These are phyloP conservation scores for Drepanosiphum platanoidis DNA, from an alignment of 2,888 invertebrate species.

Conservation along the genomic window DNA sequence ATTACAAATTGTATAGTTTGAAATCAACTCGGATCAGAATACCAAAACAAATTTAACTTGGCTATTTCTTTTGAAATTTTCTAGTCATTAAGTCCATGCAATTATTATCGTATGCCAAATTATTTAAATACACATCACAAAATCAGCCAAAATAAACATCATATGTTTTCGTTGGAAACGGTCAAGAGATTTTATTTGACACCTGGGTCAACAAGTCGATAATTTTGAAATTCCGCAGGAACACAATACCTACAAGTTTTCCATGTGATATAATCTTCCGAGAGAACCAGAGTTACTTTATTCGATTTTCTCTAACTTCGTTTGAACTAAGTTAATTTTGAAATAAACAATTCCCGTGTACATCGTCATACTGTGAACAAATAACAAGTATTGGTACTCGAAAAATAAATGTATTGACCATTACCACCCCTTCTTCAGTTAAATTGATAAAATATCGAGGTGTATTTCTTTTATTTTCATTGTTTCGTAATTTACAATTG, in stretches of 20 bases:
- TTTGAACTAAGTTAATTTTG: slow-evolving; percentile 40
- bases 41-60: background rate
- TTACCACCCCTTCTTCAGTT: background rate
- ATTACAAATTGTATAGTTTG: too few species aligned
- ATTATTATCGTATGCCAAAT: background rate
- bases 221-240: slow-evolving; percentile 25
- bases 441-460: background rate
- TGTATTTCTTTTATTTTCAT: slow-evolving; percentile 5
- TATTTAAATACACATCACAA: background rate
- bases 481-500: background rate
- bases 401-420: background rate
- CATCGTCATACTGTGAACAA: background rate
- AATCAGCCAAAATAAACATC: background rate
- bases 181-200: background rate
- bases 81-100: background rate
- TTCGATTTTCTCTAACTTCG: background rate
- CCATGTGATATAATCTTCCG: slow-evolving; percentile 1
- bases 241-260: slow-evolving; percentile 8
- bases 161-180: background rate
- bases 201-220: background rate
- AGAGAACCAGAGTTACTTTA: slow-evolving; percentile 11
- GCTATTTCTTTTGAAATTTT: too few species aligned
- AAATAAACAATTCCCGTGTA: background rate
- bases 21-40: too few species aligned
- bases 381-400: background rate